Evolutionary conservation across 2,797 vertebrate species (phyloP).

Genomic region (Rhynchotus rufescens): DNA sequence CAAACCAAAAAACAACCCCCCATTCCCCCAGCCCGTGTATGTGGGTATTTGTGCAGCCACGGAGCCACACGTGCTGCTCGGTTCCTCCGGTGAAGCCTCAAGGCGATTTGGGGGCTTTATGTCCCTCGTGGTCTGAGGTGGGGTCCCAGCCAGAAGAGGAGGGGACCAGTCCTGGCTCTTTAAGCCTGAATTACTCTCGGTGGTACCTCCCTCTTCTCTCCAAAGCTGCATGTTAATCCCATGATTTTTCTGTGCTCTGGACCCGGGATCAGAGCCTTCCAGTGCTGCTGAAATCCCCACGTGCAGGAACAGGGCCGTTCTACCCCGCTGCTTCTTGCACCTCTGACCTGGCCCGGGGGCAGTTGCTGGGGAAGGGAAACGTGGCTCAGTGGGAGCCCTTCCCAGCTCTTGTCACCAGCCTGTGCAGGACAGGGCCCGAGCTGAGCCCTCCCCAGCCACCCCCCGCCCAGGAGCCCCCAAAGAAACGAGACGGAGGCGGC

Average conservation of each 20-base stretch:
- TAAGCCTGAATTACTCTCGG: not conserved
- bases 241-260: not conserved
- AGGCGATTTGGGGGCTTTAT: not conserved
- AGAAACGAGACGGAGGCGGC: rapidly evolving
- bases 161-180: rapidly evolving
- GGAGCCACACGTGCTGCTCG: not conserved
- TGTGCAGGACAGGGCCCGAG: too few species aligned
- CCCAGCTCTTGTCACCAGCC: not conserved
- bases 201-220: not conserved
- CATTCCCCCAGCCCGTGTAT: too few species aligned
- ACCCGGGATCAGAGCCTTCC: rapidly evolving
- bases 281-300: rapidly evolving
- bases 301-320: too few species aligned
- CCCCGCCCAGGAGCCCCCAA: too few species aligned
- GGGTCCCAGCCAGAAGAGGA: rapidly evolving
- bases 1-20: too few species aligned
- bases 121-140: rapidly evolving
- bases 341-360: too few species aligned
- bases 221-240: rapidly evolving
- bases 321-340: not conserved
- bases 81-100: rapidly evolving
- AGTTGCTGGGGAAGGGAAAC: not conserved
- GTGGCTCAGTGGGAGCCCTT: not conserved
- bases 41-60: too few species aligned
- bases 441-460: too few species aligned